Base-by-base conservation (phyloP, 2,888 invertebrate species). In the Dynastes tityus region DNA sequence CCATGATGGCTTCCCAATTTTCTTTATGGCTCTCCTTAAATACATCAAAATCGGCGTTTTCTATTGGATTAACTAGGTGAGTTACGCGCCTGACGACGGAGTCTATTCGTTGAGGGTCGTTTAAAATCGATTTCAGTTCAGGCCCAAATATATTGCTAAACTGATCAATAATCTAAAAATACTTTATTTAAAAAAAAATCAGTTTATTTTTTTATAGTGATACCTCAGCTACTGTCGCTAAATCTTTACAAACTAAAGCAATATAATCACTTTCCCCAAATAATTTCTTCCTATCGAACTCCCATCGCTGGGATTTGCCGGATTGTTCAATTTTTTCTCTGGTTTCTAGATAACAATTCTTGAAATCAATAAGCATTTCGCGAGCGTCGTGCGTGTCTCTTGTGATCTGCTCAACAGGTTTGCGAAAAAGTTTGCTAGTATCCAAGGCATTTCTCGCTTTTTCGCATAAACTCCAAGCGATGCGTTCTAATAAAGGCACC, bases 101-200 rank as follows among this genome's bases (percentile, higher is more conserved):
- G 85, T 97, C 97, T 68, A 98, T 95, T 84, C 95, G 94, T 9
- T 95, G 93, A 0, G 97, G 96, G 86, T 97, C 96, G 80, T 93
- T 94, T 51, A 97, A 95, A 49, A 97, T 95, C 0, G 96, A 94
- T 85, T 96, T 96, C 2, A 98, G 88, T 84, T 97, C 96, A 0
- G 93, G 91, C 0, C 97, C 97, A 87, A 98, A 97, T 79, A 98
- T 95, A 83, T 96, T 96, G 87, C 96, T 94, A 86, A 97, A 97
- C 85, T 97, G 96, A 84, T 95, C 93, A 2, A 97, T 90, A 0
- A 96, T 93, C 94, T 94, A 85, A 58, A 53, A 61, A 79, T 63
- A 68, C 9, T 6, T 8, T n/a, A 16, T 49, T 29, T 40, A 11
- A 64, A 64, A 9, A 3, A 1, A 1, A 63, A 37, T 32, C 27